These are phyloP conservation scores for Hydrotaea diabolus DNA, from an alignment of 2,888 invertebrate genomes.

Conservation along the genomic window DNA sequence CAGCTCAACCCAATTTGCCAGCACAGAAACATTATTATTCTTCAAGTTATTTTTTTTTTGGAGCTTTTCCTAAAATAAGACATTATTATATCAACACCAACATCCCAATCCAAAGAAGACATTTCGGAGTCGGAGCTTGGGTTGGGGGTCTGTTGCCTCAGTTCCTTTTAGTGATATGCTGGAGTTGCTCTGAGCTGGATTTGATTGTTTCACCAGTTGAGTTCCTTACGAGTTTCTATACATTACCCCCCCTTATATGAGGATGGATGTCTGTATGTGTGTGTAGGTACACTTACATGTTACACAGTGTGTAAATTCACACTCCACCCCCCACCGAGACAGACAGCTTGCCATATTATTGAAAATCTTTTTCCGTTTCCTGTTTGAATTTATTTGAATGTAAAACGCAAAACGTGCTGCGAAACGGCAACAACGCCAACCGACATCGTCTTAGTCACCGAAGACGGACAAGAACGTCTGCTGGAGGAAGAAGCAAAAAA, in stretches of 20 bases:
- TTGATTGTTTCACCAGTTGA: constrained; percentile 21
- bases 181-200: constrained; percentile 6
- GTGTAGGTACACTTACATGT: background rate
- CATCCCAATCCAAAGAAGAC: background rate
- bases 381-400: constrained; percentile 24
- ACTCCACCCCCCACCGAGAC: background rate
- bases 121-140: background rate
- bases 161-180: background rate
- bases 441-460: background rate
- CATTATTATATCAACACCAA: constrained; percentile 30
- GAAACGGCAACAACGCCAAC: background rate
- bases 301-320: background rate
- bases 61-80: background rate
- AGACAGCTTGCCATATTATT: background rate
- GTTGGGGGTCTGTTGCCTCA: background rate
- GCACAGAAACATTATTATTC: constrained; percentile 2
- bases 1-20: background rate
- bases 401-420: constrained; percentile 8
- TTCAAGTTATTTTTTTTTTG: background rate
- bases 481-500: background rate
- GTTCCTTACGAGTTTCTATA: constrained; percentile 8
- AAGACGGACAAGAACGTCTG: constrained; percentile 19
- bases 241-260: background rate
- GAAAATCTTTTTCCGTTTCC: constrained; percentile 12
- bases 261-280: background rate